A percentile compares a stretch with the other conserved stretches of the same genome.
These are phyloP conservation scores for Heterotis niloticus DNA, from an alignment of 2,113 vertebrate genomes.

Conservation along the genomic window DNA sequence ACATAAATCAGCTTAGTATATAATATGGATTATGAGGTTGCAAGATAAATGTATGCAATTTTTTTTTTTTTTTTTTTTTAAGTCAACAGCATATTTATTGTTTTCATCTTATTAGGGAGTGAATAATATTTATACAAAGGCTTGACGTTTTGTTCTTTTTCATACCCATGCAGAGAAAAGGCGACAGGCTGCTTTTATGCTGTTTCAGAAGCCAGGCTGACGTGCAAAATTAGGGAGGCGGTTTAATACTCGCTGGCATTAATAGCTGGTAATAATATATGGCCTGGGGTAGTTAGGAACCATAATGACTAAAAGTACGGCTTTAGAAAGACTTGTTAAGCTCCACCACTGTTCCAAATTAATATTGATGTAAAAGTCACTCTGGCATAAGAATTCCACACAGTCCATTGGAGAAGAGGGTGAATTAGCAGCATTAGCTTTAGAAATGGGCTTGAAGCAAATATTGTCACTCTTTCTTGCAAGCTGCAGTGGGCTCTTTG, in stretches of 20 bases:
- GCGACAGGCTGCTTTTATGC: neutral
- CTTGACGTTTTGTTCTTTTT: too few species aligned
- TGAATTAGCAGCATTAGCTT: neutral
- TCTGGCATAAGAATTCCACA: neutral
- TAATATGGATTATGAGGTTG: too few species aligned
- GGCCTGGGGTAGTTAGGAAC: slow-evolving; percentile 9
- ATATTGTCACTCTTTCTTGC: too few species aligned
- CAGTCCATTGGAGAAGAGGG: neutral
- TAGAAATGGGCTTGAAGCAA: neutral
- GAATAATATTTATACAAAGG: neutral
- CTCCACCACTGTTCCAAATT: slow-evolving; percentile 2
- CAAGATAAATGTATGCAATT: too few species aligned
- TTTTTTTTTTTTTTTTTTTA: too few species aligned
- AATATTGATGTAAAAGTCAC: neutral
- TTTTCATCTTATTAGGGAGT: neutral
- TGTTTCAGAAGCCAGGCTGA: slow-evolving; percentile 3
- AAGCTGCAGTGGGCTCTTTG: too few species aligned
- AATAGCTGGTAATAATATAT: slow-evolving; percentile 26
- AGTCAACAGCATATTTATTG: neutral
- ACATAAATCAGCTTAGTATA: too few species aligned
- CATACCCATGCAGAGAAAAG: too few species aligned
- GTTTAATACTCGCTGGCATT: slow-evolving; percentile 20
- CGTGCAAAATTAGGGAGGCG: slow-evolving; percentile 20
- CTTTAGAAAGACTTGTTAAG: slow-evolving; percentile 15
- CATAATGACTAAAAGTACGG: slow-evolving; percentile 18